A percentile compares a stretch with the other conserved stretches of the same genome.
These are phyloP conservation scores for Dendrolimus kikuchii DNA, from an alignment of 1,140 invertebrate genomes.

Conservation along the genomic window DNA sequence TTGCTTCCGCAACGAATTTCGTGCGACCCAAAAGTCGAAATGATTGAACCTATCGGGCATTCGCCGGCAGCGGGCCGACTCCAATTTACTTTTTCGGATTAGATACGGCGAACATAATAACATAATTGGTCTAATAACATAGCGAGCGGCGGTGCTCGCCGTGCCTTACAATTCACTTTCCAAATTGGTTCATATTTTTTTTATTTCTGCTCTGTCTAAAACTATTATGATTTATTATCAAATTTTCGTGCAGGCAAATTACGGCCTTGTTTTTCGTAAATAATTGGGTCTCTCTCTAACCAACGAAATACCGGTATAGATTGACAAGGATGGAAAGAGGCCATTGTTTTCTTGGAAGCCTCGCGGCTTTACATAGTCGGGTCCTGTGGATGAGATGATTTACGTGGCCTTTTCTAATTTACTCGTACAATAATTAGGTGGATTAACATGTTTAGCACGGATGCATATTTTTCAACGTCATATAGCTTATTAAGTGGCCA, in stretches of 20 bases:
- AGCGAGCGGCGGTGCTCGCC: constrained; percentile 43
- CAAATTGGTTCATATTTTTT: constrained; percentile 66
- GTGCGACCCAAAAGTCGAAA: constrained; percentile 67
- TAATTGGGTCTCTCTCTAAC: constrained; percentile 42
- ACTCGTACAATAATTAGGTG: constrained; percentile 62
- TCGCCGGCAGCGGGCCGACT: constrained; percentile 63
- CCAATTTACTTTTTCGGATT: constrained; percentile 71
- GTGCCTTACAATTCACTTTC: constrained; percentile 72
- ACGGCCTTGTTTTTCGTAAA: constrained; percentile 50
- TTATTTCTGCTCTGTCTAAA: constrained; percentile 65
- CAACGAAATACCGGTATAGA: constrained; percentile 8
- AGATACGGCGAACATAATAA: constrained; percentile 71
- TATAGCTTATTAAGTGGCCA: constrained; percentile 35
- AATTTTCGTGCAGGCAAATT: constrained; percentile 71
- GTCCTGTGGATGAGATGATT: constrained; percentile 57
- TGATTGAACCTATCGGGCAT: constrained; percentile 68
- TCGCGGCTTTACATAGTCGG: constrained; percentile 38
- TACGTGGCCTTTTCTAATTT: constrained; percentile 64
- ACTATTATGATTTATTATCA: constrained; percentile 72
- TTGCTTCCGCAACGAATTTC: constrained; percentile 71
- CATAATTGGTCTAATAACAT: constrained; percentile 72
- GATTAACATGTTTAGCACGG: constrained; percentile 60
- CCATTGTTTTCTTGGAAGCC: constrained; percentile 44
- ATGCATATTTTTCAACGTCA: constrained; percentile 54
- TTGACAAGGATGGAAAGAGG: constrained; percentile 44